phyloP scores from a whole-genome alignment of 2,888 invertebrate species.

The Folsomia candida region DNA sequence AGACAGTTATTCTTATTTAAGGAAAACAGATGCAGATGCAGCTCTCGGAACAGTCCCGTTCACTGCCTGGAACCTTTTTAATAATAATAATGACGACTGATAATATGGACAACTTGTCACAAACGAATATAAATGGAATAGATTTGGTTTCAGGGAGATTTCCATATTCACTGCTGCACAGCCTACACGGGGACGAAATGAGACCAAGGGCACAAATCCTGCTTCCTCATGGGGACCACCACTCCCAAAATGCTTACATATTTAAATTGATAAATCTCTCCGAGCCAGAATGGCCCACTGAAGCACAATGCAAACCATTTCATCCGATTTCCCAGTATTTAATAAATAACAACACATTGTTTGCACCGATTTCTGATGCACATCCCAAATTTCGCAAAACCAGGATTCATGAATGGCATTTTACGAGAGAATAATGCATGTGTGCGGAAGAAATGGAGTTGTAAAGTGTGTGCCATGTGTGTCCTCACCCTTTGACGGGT shows the following conservation, averaged over 20 bases:
- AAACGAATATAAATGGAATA: background rate
- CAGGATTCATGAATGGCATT: no score
- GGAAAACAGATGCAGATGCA: constrained; percentile 16
- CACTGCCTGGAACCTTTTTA: background rate
- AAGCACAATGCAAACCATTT: constrained; percentile 36
- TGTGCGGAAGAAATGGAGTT: no score
- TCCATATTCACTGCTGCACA: constrained; percentile 15
- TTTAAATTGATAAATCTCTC: constrained; percentile 18
- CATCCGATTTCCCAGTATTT: background rate
- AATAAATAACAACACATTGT: background rate
- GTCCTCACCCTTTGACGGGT: no score
- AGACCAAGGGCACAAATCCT: no score
- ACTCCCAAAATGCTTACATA: background rate
- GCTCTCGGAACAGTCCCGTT: background rate
- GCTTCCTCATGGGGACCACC: no score
- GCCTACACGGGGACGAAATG: background rate
- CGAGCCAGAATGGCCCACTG: constrained; percentile 43
- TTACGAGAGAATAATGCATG: no score
- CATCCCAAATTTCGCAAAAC: no score
- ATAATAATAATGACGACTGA: background rate
- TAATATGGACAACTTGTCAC: constrained; percentile 7
- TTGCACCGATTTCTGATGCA: no score
- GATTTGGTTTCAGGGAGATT: background rate
- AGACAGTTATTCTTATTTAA: constrained; percentile 1
- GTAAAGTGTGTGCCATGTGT: background rate